Base-by-base conservation (phyloP, 2,797 vertebrate genomes). In the Notolepis coatsorum region DNA sequence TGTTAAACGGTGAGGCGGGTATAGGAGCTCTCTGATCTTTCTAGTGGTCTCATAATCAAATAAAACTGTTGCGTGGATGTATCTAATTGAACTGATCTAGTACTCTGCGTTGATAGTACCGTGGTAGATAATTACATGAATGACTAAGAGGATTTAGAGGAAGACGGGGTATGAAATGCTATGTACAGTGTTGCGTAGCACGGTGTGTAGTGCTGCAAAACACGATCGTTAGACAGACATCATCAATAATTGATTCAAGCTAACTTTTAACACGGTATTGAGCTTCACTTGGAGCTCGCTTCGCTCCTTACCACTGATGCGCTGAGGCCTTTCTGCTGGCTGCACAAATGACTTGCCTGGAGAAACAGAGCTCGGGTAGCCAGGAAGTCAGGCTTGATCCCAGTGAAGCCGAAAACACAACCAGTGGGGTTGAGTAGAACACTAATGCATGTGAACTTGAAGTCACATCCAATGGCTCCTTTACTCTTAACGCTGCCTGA, bases 31-130 rank as follows among this genome's bases (percentile, higher is more conserved):
- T 68, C 77, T 59, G 61, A 84, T 87, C 68, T 68, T 66, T 68
- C 20, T 47, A 24, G 61, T 73, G 65, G 43, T 77, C 39, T 54
- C 55, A 33, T 68, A 60, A 81, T 87, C 74, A 83, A 76, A 84
- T 86, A 70, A 83, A 73, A 63, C 48, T 65, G 55, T 56, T 61
- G 49, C 59, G 46, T 67, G 56, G 30, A 75, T 74, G 66, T 49
- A 13, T 74, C 73, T 82, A 88, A 85, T 82, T 82, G 61, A 79
- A 50, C 50, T 78, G 79, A 84, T 77, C 70, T 77, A 73, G 75
- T 81, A 73, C 82, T 79, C 52, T 71, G 56, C 79, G 75, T 65
- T 68, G 60, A n/a, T 50, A 63, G 52, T 48, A 54, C 21, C 37
- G 58, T 61, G 3, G n/a, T 58, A 65, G 63, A 69, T 87, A 75